Conservation (phyloP, 37 sponge, comb jelly and placozoan genomes). For the Halisarca cf. caerulea region DNA sequence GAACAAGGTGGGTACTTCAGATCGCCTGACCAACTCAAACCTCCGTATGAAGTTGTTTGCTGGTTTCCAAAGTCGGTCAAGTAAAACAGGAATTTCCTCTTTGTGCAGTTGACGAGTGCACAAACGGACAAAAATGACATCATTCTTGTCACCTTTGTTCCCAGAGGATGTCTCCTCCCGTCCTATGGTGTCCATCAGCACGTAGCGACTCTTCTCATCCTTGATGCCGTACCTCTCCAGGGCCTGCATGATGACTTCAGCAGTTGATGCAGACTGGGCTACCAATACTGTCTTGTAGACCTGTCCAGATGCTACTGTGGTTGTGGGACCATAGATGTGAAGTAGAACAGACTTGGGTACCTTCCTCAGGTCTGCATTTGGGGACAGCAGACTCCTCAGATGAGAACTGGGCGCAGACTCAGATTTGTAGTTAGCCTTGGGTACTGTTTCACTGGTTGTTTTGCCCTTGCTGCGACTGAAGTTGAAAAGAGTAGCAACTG, state of each 20-base stretch:
- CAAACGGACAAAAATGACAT: not conserved
- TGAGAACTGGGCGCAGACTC: not conserved
- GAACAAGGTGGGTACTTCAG: not conserved
- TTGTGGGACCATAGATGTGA: not conserved
- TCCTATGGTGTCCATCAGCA: slow-evolving; percentile 63
- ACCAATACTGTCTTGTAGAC: slow-evolving; percentile 77
- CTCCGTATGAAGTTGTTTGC: slow-evolving; percentile 6
- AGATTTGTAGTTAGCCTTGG: not conserved
- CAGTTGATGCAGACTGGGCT: slow-evolving; percentile 49
- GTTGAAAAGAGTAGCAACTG: slow-evolving; percentile 20
- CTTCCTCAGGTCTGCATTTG: not conserved
- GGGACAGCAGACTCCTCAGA: not conserved
- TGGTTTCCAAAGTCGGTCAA: slow-evolving; percentile 10
- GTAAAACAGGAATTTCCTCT: slow-evolving; percentile 12
- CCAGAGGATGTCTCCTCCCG: slow-evolving; percentile 27
- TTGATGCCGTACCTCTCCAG: slow-evolving; percentile 68
- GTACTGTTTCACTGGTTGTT: not conserved
- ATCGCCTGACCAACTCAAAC: slow-evolving; percentile 5
- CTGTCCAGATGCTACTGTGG: slow-evolving; percentile 11
- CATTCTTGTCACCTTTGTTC: not conserved
- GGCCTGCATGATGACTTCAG: slow-evolving; percentile 65
- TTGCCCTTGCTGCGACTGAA: slow-evolving; percentile 30
- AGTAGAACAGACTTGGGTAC: not conserved
- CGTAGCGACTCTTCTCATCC: slow-evolving; percentile 27
- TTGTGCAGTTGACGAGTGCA: slow-evolving; percentile 10